Percentiles rank a stretch among this genome's conserved stretches.
Evolutionary conservation across 2,797 vertebrate genomes (phyloP).

Genomic region (Liparis tanakae): DNA sequence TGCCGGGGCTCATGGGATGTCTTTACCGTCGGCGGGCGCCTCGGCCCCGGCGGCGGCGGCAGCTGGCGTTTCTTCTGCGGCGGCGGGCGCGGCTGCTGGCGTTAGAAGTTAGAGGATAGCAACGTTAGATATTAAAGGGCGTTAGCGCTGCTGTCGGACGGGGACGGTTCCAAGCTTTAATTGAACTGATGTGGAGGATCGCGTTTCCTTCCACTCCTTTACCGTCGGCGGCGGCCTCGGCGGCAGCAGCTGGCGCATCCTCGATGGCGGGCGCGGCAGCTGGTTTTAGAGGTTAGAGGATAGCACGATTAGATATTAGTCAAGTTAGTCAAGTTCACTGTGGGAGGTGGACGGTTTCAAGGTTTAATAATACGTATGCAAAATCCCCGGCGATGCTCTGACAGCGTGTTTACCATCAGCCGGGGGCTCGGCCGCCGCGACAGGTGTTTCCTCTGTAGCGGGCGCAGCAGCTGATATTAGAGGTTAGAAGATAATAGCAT

Average conservation of each 20-base stretch:
- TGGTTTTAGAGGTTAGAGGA: constrained; percentile 48
- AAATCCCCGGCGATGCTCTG: neutral
- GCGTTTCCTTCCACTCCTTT: neutral
- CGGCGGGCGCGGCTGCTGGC: constrained; percentile 44
- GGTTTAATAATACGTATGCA: neutral
- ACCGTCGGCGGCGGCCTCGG: constrained; percentile 45
- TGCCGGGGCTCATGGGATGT: neutral
- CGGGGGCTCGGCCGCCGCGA: constrained; percentile 16
- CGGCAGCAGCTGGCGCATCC: constrained; percentile 10
- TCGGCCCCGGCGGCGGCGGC: constrained; percentile 25
- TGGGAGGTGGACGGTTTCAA: neutral
- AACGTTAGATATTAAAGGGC: constrained; percentile 9
- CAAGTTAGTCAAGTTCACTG: neutral
- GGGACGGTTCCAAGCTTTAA: neutral
- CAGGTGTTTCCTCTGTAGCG: constrained; percentile 12
- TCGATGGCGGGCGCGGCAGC: constrained; percentile 36
- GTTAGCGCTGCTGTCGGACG: neutral
- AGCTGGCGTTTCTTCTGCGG: constrained; percentile 28
- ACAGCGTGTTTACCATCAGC: constrained; percentile 24
- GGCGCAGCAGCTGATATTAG: constrained; percentile 9
- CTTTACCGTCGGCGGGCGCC: constrained; percentile 45
- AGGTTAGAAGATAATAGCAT: constrained; percentile 22
- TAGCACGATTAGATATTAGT: neutral
- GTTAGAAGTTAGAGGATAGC: constrained; percentile 45
- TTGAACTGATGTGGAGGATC: neutral